phyloP scores from a whole-genome alignment of 2,113 vertebrate genomes.

The Ameiurus melas region DNA sequence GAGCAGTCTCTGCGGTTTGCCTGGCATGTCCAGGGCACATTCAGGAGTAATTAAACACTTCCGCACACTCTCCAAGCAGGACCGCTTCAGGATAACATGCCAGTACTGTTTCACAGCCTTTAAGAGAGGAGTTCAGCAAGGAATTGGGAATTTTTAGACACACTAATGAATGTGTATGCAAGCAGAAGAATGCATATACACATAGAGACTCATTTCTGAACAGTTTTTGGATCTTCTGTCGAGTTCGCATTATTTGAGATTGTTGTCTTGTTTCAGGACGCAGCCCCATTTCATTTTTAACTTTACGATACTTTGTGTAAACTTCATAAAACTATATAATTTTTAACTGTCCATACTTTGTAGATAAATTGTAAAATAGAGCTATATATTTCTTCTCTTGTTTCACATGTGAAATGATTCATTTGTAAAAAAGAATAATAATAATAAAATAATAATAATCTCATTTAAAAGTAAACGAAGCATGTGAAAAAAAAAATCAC shows the following conservation, averaged over 20 bases:
- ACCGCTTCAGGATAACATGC: constrained; percentile 45
- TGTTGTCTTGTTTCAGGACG: background rate
- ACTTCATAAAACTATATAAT: no score
- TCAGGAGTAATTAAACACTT: constrained; percentile 57
- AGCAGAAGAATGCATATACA: background rate
- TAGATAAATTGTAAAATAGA: background rate
- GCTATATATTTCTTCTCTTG: background rate
- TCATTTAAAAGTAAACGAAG: no score
- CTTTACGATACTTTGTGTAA: background rate
- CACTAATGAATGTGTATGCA: background rate
- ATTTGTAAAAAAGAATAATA: background rate
- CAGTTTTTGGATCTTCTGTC: background rate
- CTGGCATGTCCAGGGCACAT: constrained; percentile 51
- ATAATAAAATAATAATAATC: no score
- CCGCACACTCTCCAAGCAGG: constrained; percentile 47
- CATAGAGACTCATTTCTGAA: background rate
- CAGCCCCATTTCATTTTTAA: background rate
- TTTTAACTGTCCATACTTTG: background rate
- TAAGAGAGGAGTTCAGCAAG: constrained; percentile 46
- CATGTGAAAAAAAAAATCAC: background rate
- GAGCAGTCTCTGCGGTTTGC: constrained; percentile 49
- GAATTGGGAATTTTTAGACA: background rate
- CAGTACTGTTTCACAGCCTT: constrained; percentile 53
- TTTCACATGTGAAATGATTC: no score
- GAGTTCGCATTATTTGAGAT: background rate